Conservation (phyloP, 2,797 vertebrate species). For the Chaetophractus vellerosus region DNA sequence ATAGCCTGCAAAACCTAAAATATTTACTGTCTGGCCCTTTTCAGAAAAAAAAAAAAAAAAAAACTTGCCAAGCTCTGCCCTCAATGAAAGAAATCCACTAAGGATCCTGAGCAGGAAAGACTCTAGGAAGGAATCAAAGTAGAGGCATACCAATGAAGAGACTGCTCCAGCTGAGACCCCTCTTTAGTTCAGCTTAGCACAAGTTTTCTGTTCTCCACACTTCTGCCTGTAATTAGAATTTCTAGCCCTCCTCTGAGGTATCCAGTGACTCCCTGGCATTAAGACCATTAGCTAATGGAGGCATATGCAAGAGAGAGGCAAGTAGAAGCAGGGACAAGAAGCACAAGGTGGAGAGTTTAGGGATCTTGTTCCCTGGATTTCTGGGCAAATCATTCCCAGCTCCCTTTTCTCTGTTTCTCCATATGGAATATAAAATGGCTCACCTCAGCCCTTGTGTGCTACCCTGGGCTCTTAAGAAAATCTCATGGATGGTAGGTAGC, state of each 20-base stretch:
- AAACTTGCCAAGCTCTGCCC: neutral
- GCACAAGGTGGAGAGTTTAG: too few relatives aligned
- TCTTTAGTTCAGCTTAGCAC: neutral
- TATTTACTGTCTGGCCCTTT: too few relatives aligned
- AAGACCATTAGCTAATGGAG: neutral
- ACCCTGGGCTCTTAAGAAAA: neutral
- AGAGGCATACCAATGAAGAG: neutral
- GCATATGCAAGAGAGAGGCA: neutral
- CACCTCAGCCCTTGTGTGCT: neutral
- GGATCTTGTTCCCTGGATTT: neutral
- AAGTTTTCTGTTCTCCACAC: neutral
- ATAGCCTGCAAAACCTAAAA: conserved; percentile 14
- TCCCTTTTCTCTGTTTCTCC: neutral
- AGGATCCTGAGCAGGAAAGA: neutral
- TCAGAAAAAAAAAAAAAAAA: neutral
- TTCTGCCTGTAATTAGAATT: neutral
- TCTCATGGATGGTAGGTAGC: neutral
- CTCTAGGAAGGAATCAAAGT: neutral
- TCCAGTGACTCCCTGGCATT: neutral
- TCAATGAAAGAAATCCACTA: neutral
- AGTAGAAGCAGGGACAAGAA: neutral
- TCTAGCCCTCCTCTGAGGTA: neutral
- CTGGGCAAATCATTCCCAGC: neutral
- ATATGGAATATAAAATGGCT: neutral
- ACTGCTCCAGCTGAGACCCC: neutral